phyloP scores from a whole-genome alignment of 2,113 vertebrate species.

The Hymenochirus boettgeri region DNA sequence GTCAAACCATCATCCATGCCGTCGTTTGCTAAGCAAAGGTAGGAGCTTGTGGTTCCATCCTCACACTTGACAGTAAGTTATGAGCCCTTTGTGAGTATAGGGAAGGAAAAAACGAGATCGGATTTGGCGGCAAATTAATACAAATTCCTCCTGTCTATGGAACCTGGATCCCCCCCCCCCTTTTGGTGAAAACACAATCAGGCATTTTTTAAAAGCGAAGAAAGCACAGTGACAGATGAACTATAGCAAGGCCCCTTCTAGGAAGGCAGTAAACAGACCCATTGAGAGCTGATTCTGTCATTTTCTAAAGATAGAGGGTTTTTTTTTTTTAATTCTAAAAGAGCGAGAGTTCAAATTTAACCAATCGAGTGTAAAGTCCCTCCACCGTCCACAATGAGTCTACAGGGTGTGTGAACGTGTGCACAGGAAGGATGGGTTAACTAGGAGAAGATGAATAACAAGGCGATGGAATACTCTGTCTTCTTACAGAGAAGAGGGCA shows the following conservation, averaged over 20 bases:
- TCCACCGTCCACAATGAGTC: conserved; percentile 77
- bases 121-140: conserved; percentile 99
- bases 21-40: conserved; percentile 96
- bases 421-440: conserved; percentile 32
- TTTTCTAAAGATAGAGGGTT: conserved; percentile 89
- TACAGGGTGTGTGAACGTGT: conserved; percentile 30
- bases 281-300: conserved; percentile 93
- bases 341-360: conserved; percentile 79
- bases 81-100: conserved; percentile 97
- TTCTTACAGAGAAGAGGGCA: conserved; percentile 65
- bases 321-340: conserved; percentile 57
- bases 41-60: conserved; percentile 93
- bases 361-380: conserved; percentile 89
- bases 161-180: conserved; percentile 71
- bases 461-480: conserved; percentile 71
- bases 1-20: conserved; percentile 82
- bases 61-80: conserved; percentile 99
- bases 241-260: conserved; percentile 94
- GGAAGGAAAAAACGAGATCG: conserved; percentile 99
- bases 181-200: conserved; percentile 87
- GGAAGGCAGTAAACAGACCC: conserved; percentile 94
- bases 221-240: conserved; percentile 98
- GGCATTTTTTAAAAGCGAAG: conserved; percentile 95
- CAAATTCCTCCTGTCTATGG: conserved; percentile 96
- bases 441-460: conserved; percentile 65